Evolutionary conservation across 2,888 invertebrate species (phyloP).

Genomic region (Hoplodrina blanda): DNA sequence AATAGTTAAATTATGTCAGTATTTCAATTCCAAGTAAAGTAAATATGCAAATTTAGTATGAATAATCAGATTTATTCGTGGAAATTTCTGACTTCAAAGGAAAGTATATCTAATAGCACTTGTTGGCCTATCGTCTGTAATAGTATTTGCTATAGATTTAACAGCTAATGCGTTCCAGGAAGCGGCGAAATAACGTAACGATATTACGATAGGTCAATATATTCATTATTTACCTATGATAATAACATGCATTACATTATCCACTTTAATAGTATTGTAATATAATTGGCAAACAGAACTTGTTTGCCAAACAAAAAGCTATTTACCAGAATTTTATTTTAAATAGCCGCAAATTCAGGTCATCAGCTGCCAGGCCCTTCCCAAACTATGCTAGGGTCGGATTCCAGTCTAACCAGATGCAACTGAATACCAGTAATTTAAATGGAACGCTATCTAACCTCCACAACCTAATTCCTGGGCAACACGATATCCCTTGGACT

Average conservation of each 20-base stretch:
- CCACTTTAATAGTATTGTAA: background rate
- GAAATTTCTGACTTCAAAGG: conserved; percentile 33
- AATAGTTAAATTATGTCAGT: conserved; percentile 1
- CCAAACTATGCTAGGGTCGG: too few relatives aligned
- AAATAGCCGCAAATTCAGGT: too few relatives aligned
- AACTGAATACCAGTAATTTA: too few relatives aligned
- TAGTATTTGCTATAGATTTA: conserved; percentile 24
- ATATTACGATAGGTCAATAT: background rate
- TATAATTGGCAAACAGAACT: background rate
- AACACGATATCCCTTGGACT: too few relatives aligned
- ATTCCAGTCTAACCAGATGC: too few relatives aligned
- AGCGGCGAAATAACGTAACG: conserved; percentile 14
- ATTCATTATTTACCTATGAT: conserved; percentile 25
- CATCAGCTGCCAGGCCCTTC: too few relatives aligned
- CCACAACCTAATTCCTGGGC: too few relatives aligned
- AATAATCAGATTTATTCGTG: conserved; percentile 30
- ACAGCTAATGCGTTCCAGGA: conserved; percentile 41
- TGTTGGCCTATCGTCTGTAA: conserved; percentile 6
- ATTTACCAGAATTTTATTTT: too few relatives aligned
- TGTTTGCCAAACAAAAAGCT: background rate
- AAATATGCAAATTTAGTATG: conserved; percentile 35
- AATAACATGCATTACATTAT: conserved; percentile 16
- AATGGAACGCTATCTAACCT: too few relatives aligned
- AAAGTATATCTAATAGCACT: conserved; percentile 38
- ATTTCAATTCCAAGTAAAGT: conserved; percentile 29